These are phyloP conservation scores for Pantherophis alleghaniensis DNA, from an alignment of 2,797 vertebrate species.

Conservation along the genomic window DNA sequence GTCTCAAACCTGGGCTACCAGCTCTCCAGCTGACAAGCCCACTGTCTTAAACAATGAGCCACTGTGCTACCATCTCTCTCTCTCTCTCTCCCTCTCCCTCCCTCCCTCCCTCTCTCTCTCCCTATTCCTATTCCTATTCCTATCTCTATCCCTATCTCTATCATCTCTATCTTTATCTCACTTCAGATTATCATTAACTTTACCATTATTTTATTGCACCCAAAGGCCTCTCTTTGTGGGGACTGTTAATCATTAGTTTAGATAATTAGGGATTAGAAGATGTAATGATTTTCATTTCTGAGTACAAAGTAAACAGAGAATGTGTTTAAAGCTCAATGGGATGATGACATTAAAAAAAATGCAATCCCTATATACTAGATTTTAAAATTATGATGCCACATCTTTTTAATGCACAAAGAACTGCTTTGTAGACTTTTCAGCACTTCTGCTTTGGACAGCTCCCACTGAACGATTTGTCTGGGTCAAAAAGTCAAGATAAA, in stretches of 20 bases:
- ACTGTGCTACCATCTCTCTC: too few relatives aligned
- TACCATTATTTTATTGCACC: slow-evolving; percentile 27
- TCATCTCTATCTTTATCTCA: not conserved
- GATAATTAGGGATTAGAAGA: slow-evolving; percentile 7
- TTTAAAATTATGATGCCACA: not conserved
- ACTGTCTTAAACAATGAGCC: too few relatives aligned
- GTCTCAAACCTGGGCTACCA: not conserved
- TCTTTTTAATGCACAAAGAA: not conserved
- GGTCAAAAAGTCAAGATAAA: not conserved
- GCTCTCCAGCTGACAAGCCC: not conserved
- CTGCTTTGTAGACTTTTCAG: not conserved
- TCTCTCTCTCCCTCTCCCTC: too few relatives aligned
- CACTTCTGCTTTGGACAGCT: not conserved
- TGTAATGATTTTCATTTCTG: slow-evolving; percentile 25
- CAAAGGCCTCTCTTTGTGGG: slow-evolving; percentile 26
- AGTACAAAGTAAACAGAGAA: not conserved
- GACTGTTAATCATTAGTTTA: slow-evolving; percentile 7
- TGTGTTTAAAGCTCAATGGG: not conserved
- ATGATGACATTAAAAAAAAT: not conserved
- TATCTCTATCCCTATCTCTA: too few relatives aligned
- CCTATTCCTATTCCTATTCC: too few relatives aligned
- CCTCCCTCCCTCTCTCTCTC: too few relatives aligned
- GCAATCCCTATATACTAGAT: not conserved
- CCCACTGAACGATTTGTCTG: not conserved
- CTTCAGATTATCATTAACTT: slow-evolving; percentile 25